Evolutionary conservation across 2,888 invertebrate species (phyloP), one percentile per base, ranked within the genome.

Genomic region (Drosophila infuscata): DNA sequence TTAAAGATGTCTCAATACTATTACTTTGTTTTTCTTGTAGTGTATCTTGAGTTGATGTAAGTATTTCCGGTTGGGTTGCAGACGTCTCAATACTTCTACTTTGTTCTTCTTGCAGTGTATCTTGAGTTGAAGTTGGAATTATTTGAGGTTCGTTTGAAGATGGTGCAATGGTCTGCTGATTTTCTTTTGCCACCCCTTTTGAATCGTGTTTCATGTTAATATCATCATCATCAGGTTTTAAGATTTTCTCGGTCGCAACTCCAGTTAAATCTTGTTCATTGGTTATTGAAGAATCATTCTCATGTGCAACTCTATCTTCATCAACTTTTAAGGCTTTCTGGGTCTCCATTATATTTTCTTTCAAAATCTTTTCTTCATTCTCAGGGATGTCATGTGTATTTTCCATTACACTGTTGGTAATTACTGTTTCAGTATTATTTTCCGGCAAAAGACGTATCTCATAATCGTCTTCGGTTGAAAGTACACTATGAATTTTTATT

Each of bases 401-500:
- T 43, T 41, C 38, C 11, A 17, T 25, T 33, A 1, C 17, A 25
- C n/a, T 53, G 12, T 20, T 41, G 0, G 1, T 35, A 6, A 7
- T 30, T 2, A 20, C 41, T 6, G 33, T 2, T 25, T 11, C 38
- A 4, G 15, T 0, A 15, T 11, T 20, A 12, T 12, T 11, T 12
- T 62, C 38, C 0, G 73, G 17, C 11, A 35, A 33, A 43, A 77
- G 38, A 2, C n/a, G 30, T 4, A 63, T 51, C 9, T 49, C 60
- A 62, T 73, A 73, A 46, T 76, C 69, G 0, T 41, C 62, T 51
- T 77, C 70, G 8, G 66, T 70, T 7, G 76, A 53, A 48, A 74
- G 60, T 30, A 70, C 57, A 48, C 70, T 77, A 11, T 70, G 46
- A 29, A 70, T 66, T 29, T 41, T 66, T 15, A 70, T 61, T 17